Conservation (phyloP, 2,113 vertebrate genomes). For the Chunga burmeisteri region DNA sequence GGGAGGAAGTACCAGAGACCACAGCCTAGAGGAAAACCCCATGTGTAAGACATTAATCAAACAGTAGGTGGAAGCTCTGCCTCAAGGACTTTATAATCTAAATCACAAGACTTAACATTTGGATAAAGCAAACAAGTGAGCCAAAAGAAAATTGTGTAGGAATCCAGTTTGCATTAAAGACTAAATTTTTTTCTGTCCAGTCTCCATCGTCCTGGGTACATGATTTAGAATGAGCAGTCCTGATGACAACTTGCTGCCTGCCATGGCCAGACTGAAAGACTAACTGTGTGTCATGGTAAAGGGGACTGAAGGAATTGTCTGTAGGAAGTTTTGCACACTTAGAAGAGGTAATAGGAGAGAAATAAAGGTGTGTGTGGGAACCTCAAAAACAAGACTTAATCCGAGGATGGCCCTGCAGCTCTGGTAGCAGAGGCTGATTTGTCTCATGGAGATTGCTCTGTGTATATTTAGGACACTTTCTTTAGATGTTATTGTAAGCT, state of each 20-base stretch:
- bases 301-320: background rate
- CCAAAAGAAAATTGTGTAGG: background rate
- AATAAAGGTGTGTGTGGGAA: background rate
- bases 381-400: background rate
- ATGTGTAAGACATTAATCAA: background rate
- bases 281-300: background rate
- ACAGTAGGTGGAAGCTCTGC: background rate
- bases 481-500: background rate
- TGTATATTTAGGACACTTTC: background rate
- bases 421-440: background rate
- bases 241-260: background rate
- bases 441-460: background rate
- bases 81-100: background rate
- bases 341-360: background rate
- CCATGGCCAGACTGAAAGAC: background rate
- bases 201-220: too few species aligned
- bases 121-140: background rate
- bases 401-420: background rate
- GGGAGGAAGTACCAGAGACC: background rate
- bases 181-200: background rate
- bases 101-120: background rate
- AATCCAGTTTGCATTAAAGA: background rate
- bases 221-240: rapidly evolving
- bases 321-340: background rate
- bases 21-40: background rate